phyloP scores from a whole-genome alignment of 1,140 invertebrate species.

The Scaptomyza pallida region DNA sequence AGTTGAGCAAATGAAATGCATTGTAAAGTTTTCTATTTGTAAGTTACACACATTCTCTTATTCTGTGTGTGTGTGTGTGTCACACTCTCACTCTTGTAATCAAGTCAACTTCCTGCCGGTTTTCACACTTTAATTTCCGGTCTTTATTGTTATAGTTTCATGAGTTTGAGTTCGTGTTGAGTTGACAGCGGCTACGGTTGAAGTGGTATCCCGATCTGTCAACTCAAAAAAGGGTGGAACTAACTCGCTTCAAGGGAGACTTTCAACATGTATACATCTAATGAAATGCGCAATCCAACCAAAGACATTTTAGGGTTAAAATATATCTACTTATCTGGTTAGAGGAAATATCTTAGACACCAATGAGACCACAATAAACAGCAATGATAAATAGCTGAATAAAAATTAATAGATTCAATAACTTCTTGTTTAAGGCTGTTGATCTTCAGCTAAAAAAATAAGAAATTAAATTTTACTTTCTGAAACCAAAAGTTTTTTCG shows the following conservation, averaged over 20 bases:
- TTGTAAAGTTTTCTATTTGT: conserved; percentile 77
- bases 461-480: too few species aligned
- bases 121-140: conserved; percentile 81
- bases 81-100: conserved; percentile 61
- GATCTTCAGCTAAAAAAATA: too few species aligned
- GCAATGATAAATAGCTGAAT: too few species aligned
- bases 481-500: not conserved
- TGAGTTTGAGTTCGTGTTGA: conserved; percentile 28
- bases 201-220: conserved; percentile 49
- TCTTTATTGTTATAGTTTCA: conserved; percentile 77
- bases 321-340: too few species aligned
- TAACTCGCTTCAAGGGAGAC: conserved; percentile 16
- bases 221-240: conserved; percentile 34
- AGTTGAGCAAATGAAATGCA: conserved; percentile 72
- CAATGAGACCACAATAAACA: not conserved
- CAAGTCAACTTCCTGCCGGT: conserved; percentile 77
- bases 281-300: conserved; percentile 21
- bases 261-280: conserved; percentile 17
- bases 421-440: too few species aligned
- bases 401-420: not conserved
- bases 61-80: too few species aligned
- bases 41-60: conserved; percentile 27
- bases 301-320: not conserved
- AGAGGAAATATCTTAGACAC: not conserved
- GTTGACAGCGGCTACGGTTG: conserved; percentile 55